Percentiles rank a stretch among this genome's conserved stretches.
Evolutionary conservation across 2,797 vertebrate species (phyloP).

Genomic region (Tragopan temminckii): DNA sequence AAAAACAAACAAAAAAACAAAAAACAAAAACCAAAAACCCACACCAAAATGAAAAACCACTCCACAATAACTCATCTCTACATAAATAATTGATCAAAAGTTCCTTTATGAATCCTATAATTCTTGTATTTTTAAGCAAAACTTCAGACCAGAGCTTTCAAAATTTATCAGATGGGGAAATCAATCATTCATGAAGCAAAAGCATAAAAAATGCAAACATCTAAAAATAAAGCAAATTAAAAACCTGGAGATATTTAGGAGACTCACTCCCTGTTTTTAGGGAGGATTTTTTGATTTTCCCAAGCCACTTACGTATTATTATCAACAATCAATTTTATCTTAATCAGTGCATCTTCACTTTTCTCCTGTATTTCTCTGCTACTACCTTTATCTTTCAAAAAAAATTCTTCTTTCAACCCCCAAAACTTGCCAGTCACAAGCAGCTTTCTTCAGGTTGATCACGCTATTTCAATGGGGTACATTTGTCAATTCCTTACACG

Average conservation of each 20-base stretch:
- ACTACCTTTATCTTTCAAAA: not conserved
- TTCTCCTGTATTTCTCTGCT: not conserved
- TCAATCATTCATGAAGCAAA: slow-evolving; percentile 13
- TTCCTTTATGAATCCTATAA: not conserved
- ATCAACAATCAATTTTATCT: not conserved
- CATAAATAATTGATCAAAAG: not conserved
- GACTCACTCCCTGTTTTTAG: not conserved
- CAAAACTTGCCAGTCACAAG: not conserved
- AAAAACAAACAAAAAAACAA: too few species aligned
- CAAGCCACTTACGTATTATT: not conserved
- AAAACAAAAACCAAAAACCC: not conserved
- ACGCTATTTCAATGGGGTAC: not conserved
- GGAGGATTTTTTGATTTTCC: not conserved
- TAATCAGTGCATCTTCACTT: not conserved
- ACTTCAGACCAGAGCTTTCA: not conserved
- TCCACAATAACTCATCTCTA: not conserved
- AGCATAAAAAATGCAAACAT: not conserved
- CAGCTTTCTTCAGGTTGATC: not conserved
- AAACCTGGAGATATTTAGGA: not conserved
- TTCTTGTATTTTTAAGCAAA: not conserved
- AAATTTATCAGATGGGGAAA: not conserved
- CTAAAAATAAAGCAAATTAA: not conserved
- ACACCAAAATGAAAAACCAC: not conserved
- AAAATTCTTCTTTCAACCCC: not conserved
- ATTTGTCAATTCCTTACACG: not conserved